Evolutionary conservation across 2,888 invertebrate genomes (phyloP), one percentile per base, ranked within the genome.

Genomic region (Caenorhabditis sinica): DNA sequence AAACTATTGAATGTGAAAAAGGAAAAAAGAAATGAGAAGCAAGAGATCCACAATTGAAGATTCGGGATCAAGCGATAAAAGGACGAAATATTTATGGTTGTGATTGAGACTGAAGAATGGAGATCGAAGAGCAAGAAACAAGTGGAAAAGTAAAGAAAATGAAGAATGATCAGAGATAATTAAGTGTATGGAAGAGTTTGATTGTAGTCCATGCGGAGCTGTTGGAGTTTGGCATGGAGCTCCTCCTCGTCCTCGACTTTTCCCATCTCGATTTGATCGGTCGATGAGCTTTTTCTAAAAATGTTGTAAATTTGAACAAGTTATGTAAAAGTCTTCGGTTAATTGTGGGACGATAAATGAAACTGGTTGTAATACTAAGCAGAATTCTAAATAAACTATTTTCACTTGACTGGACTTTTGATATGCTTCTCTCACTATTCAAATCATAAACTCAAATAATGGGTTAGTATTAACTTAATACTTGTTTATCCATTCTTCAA

Each of bases 201-300:
- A 20, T 81, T 81, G 60, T 76, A 88, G 72, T 88, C 88, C 74
- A 88, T 79, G 20, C 88, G 85, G 36, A 88, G 77, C 61, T 88
- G 88, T 45, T 85, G 83, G 40, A 88, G 51, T 45, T 86, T 83
- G 17, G 68, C 63, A 23, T 83, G 74, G 51, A 88, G 77, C 28
- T 83, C 84, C 20, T 80, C 81, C 60, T 87, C 88, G 23, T 83
- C 83, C n/a, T 81, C 77, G 17, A 58, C 72, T 61, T 75, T 69
- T 30, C 49, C 63, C 65, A 69, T 61, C 25, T 87, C 88, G 66
- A 88, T 76, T 56, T 87, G 87, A 40, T 88, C 88, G 13, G 87
- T 82, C n/a, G 88, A 88, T 6, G 88, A 88, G 68, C 82, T 73
- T 63, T 88, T 88, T 75, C 88, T 88, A 72, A 36, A 88, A 84